These are phyloP conservation scores for Hormaphis cornu DNA, from an alignment of 1,140 invertebrate genomes.

Conservation along the genomic window DNA sequence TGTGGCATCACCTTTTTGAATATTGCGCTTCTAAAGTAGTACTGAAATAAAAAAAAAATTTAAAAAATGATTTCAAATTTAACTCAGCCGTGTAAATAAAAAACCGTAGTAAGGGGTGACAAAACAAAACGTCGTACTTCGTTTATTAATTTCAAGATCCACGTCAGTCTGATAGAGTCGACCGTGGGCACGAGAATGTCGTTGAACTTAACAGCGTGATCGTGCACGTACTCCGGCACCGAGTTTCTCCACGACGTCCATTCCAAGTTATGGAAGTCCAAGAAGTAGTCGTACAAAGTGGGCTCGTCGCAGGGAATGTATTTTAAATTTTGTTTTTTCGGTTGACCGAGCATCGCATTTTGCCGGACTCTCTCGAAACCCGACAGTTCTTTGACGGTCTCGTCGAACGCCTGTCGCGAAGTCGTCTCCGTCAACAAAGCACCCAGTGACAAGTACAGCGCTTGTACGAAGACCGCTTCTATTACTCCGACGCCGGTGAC, in stretches of 20 bases:
- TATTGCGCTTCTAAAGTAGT: constrained; percentile 12
- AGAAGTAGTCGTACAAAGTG: constrained; percentile 11
- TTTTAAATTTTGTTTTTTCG: not conserved
- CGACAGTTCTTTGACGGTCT: constrained; percentile 65
- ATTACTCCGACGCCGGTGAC: constrained; percentile 39
- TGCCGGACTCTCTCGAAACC: constrained; percentile 49
- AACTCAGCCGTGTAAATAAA: not conserved
- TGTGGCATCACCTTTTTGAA: constrained; percentile 4
- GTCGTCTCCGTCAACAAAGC: constrained; percentile 57
- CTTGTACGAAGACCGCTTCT: constrained; percentile 64
- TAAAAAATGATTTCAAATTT: not conserved
- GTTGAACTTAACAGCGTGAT: not conserved
- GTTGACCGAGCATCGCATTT: not conserved
- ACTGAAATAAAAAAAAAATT: constrained; percentile 2
- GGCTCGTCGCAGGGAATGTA: not conserved
- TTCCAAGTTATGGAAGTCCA: not conserved
- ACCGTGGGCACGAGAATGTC: not conserved
- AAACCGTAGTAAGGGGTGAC: no score
- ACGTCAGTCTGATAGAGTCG: not conserved
- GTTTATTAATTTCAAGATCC: constrained; percentile 10
- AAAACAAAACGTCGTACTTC: no score
- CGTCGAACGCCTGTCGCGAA: constrained; percentile 64
- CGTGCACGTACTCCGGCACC: not conserved
- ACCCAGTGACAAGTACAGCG: constrained; percentile 75
- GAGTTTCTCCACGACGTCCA: not conserved